Evolutionary conservation across 2,888 invertebrate species (phyloP).

Genomic region (Platycheirus albimanus): DNA sequence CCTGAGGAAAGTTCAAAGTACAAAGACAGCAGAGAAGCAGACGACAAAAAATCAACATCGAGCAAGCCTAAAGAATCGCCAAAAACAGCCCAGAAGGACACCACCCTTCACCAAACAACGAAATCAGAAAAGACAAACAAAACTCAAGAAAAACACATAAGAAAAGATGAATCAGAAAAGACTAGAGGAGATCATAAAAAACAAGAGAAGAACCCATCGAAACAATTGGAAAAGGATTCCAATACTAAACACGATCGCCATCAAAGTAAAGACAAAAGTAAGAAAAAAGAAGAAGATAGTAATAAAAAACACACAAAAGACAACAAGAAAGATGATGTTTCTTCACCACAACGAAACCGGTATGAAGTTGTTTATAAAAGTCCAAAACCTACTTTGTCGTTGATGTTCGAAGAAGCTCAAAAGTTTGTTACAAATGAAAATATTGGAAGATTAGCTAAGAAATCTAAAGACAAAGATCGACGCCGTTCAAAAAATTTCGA

Average conservation of each 20-base stretch:
- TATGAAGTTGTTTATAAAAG: background rate
- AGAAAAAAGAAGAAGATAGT: background rate
- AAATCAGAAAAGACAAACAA: background rate
- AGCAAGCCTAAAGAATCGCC: background rate
- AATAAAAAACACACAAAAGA: background rate
- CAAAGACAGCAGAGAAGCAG: background rate
- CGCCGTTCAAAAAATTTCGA: background rate
- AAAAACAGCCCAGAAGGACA: background rate
- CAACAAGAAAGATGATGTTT: background rate
- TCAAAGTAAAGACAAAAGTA: background rate
- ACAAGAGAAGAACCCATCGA: background rate
- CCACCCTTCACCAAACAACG: background rate
- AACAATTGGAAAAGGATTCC: background rate
- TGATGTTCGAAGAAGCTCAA: constrained; percentile 47
- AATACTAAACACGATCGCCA: too few species aligned
- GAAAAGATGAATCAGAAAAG: background rate
- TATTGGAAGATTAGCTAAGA: background rate
- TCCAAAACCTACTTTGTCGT: background rate
- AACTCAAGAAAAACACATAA: background rate
- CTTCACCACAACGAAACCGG: too few species aligned
- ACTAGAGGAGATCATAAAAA: background rate
- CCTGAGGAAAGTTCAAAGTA: constrained; percentile 15
- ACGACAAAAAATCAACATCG: background rate
- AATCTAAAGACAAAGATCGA: background rate
- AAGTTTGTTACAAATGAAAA: constrained; percentile 39